A percentile compares a stretch with the other conserved stretches of the same genome.
These are phyloP conservation scores for Diabrotica undecimpunctata DNA, from an alignment of 1,140 invertebrate species.

Conservation along the genomic window DNA sequence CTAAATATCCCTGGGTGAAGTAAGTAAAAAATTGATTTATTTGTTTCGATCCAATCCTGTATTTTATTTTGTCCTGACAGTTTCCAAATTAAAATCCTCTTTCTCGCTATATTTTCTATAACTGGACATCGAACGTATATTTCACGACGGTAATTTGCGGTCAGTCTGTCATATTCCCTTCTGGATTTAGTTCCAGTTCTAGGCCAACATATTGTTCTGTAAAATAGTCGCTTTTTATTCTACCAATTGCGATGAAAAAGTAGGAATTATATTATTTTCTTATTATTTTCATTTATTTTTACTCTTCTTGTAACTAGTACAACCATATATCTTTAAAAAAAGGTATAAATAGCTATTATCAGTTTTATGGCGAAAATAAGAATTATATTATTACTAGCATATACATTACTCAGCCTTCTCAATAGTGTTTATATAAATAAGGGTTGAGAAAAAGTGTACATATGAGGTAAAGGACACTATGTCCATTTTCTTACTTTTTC, in stretches of 20 bases:
- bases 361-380: no score
- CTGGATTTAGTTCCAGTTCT: background rate
- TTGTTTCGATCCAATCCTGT: background rate
- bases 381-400: no score
- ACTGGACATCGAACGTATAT: background rate
- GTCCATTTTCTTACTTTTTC: no score
- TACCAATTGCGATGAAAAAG: background rate
- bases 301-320: no score
- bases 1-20: no score
- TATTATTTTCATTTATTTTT: background rate
- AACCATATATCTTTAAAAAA: no score
- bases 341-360: no score
- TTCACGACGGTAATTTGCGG: background rate
- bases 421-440: no score
- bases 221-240: background rate
- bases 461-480: no score
- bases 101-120: background rate
- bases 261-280: background rate
- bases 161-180: conserved; percentile 1
- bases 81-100: background rate
- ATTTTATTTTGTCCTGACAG: background rate
- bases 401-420: no score
- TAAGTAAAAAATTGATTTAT: no score
- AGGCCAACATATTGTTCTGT: background rate
- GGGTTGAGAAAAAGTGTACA: no score